These are phyloP conservation scores for Steinernema khuongi DNA, from an alignment of 1,140 invertebrate genomes.

Conservation along the genomic window DNA sequence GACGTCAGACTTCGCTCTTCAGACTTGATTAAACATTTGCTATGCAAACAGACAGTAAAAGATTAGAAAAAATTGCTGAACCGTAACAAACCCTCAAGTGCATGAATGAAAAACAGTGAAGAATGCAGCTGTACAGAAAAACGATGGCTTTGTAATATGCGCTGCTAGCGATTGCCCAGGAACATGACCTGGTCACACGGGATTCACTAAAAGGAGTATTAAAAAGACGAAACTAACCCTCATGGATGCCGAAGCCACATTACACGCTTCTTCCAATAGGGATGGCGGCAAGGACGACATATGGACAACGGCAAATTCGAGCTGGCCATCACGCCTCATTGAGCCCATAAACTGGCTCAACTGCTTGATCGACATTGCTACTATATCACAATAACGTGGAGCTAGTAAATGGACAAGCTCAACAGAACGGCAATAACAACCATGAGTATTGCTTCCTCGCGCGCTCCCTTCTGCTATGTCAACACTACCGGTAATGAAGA, in stretches of 20 bases:
- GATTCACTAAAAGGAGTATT: not conserved
- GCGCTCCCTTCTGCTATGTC: not conserved
- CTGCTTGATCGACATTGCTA: not conserved
- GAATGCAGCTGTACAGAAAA: too few species aligned
- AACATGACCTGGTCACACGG: not conserved
- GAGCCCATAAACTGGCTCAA: not conserved
- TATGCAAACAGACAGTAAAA: too few species aligned
- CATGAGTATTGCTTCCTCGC: not conserved
- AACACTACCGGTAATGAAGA: not conserved
- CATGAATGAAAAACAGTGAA: too few species aligned
- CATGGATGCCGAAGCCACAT: slow-evolving; percentile 2
- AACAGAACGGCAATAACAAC: not conserved
- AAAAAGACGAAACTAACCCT: not conserved
- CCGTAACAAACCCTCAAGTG: too few species aligned
- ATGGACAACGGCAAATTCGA: not conserved
- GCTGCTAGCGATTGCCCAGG: too few species aligned
- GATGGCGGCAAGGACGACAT: not conserved
- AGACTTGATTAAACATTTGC: too few species aligned
- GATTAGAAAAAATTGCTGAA: too few species aligned
- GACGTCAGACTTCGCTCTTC: too few species aligned
- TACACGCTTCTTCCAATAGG: not conserved
- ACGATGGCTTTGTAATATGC: too few species aligned
- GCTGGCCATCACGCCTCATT: not conserved
- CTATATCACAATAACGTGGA: not conserved
- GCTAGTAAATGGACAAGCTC: not conserved